These are phyloP conservation scores for Albula glossodonta DNA, from an alignment of 2,113 vertebrate genomes.

Conservation along the genomic window DNA sequence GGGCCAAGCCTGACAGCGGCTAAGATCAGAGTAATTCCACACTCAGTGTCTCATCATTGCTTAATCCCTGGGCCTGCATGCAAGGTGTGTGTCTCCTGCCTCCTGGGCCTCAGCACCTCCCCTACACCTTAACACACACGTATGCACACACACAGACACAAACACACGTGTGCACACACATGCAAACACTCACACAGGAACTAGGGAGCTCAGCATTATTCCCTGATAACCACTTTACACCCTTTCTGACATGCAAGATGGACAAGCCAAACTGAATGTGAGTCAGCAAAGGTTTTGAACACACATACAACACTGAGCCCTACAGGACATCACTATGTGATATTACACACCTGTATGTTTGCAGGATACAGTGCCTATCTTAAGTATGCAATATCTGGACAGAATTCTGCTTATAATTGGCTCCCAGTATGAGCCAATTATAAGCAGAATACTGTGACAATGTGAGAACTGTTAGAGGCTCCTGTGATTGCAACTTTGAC, in stretches of 20 bases:
- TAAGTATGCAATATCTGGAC: too few species aligned
- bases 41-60: not conserved
- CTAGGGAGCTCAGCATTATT: not conserved
- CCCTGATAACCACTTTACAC: not conserved
- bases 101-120: not conserved
- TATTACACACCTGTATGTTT: too few species aligned
- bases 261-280: too few species aligned
- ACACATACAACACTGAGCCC: too few species aligned
- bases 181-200: not conserved
- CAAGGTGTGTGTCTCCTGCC: not conserved
- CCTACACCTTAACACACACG: not conserved
- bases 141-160: not conserved
- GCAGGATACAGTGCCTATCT: too few species aligned
- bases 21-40: not conserved
- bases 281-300: too few species aligned
- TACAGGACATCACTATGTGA: too few species aligned
- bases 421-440: too few species aligned
- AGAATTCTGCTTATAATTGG: too few species aligned
- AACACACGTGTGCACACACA: not conserved
- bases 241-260: not conserved
- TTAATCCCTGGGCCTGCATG: not conserved
- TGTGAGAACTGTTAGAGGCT: too few species aligned
- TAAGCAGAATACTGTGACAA: too few species aligned
- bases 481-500: too few species aligned
- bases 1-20: not conserved